Percentiles rank a stretch among this genome's conserved stretches.
Evolutionary conservation across 2,888 invertebrate species (phyloP).

Genomic region (Orthosia cruda): DNA sequence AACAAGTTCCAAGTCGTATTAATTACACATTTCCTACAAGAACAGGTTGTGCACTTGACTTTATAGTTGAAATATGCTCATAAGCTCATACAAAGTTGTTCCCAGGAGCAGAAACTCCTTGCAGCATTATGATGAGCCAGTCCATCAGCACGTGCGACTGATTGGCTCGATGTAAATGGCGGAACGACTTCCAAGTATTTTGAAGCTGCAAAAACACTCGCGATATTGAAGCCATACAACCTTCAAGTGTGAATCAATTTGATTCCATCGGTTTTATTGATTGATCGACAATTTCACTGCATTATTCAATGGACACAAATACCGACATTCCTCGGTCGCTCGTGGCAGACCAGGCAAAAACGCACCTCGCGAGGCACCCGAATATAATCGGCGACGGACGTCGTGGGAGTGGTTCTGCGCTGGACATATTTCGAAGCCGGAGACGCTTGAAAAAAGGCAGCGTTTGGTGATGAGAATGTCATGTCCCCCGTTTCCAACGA

Average conservation of each 20-base stretch:
- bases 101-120: constrained; percentile 78
- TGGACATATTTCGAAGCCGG: constrained; percentile 81
- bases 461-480: constrained; percentile 92
- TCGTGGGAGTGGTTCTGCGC: constrained; percentile 86
- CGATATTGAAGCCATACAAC: constrained; percentile 87
- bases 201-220: constrained; percentile 86
- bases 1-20: constrained; percentile 73
- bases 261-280: constrained; percentile 90
- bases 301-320: constrained; percentile 91
- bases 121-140: constrained; percentile 81
- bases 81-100: constrained; percentile 73
- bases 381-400: constrained; percentile 81
- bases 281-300: constrained; percentile 90
- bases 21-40: constrained; percentile 78
- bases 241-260: constrained; percentile 91
- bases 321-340: constrained; percentile 86
- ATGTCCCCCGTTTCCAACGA: constrained; percentile 91
- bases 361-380: constrained; percentile 77
- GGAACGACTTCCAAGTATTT: constrained; percentile 89
- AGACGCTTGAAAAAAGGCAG: constrained; percentile 84
- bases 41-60: constrained; percentile 77
- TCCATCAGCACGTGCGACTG: constrained; percentile 82
- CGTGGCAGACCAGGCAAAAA: constrained; percentile 87
- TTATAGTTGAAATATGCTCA: constrained; percentile 67
- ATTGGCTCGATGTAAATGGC: constrained; percentile 86